Evolutionary conservation across 2,113 vertebrate species (phyloP).

Genomic region (Lanius collurio): DNA sequence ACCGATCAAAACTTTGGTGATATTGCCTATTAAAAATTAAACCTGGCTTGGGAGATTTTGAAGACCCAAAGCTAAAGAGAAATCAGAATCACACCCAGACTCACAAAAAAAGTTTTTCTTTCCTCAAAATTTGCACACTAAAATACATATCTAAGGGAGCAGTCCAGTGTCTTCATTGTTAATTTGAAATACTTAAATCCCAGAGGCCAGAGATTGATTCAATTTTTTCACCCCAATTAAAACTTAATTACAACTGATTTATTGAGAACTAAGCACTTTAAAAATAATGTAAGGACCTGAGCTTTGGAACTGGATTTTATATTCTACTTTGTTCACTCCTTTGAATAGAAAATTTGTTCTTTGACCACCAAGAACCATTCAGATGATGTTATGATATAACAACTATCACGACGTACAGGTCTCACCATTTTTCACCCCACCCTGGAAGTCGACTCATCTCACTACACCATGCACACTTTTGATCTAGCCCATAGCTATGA

Average conservation of each 20-base stretch:
- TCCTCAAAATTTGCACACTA: not conserved
- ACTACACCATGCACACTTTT: not conserved
- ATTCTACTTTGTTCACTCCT: not conserved
- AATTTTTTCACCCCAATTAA: not conserved
- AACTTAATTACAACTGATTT: not conserved
- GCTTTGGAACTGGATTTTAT: not conserved
- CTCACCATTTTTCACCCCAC: not conserved
- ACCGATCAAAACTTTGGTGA: not conserved
- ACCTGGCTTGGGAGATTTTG: not conserved
- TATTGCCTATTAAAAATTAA: not conserved
- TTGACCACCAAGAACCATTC: not conserved
- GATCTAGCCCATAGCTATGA: not conserved
- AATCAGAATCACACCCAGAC: not conserved
- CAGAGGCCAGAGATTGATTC: not conserved
- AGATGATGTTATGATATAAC: not conserved
- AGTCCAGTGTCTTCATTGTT: not conserved
- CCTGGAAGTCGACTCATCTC: not conserved
- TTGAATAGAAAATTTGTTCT: not conserved
- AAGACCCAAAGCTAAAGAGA: not conserved
- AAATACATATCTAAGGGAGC: not conserved
- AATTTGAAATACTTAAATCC: not conserved
- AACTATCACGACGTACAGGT: rapidly evolving
- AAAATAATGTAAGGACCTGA: not conserved
- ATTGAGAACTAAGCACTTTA: not conserved
- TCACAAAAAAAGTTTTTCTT: not conserved